Evolutionary conservation across 2,888 invertebrate species (phyloP), one percentile per base, ranked within the genome.

Genomic region (Heteropelma amictum): DNA sequence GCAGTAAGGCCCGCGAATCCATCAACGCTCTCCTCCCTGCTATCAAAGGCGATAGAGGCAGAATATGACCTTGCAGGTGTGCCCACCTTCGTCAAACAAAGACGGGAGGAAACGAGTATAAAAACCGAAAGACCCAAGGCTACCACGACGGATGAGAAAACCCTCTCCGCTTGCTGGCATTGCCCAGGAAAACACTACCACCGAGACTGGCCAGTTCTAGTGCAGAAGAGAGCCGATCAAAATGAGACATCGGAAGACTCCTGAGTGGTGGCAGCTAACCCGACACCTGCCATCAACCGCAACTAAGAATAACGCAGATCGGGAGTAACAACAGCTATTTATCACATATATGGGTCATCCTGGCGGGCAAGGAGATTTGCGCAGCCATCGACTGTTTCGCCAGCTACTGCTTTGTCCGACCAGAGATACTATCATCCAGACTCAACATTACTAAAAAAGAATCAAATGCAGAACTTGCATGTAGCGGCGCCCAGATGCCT

Each of bases 341-440:
- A 1, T 49, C 49, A 0, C 49, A 61, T 35, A 30, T 45, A 3
- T 40, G 23, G 14, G 60, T 60, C 19, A 30, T n/a, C 3, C 6
- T 60, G 28, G 8, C 17, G 5, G 30, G 19, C n/a, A n/a, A 10
- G 7, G 56, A 64, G 3, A 3, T 53, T 6, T 8, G 17, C 5
- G 77, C 72, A 0, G 54, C 75, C 2, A 26, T 77, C 17, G 78
- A 78, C 12, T 45, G 68, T 1, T 68, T 47, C 7, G 70, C 77
- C 1, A 53, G 64, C 21, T 17, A 51, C 6, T 77, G 72, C 23
- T 73, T 71, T 38, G 54, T 78, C 6, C 47, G 60, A 3, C 69
- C 64, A 0, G 2, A 7, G 8, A 10, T 3, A 2, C 19, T 58
- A 0, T 53, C 49, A 1, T 1, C 3, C 1, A 26, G 26, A 3